phyloP scores from a whole-genome alignment of 2,797 vertebrate species.

The Sebastes matsubarae region DNA sequence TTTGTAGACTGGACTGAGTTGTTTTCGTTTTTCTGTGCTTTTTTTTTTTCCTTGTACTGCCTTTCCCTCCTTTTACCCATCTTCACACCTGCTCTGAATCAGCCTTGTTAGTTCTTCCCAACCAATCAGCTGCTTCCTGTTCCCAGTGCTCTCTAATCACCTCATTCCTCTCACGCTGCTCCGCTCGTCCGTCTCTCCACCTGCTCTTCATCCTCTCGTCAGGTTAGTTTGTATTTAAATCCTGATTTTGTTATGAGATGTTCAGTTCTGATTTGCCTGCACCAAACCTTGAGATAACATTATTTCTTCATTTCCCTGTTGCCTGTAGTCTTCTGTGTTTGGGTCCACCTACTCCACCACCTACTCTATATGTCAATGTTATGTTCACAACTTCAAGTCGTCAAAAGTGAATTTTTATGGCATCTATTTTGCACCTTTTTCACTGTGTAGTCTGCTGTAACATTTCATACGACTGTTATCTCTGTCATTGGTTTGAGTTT shows the following conservation, averaged over 20 bases:
- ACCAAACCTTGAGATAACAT: too few species aligned
- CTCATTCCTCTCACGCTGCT: not conserved
- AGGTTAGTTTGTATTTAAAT: not conserved
- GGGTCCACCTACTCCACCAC: too few species aligned
- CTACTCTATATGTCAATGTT: not conserved
- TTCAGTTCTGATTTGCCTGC: too few species aligned
- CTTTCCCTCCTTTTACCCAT: not conserved
- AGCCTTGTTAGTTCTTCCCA: not conserved
- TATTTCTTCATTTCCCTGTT: too few species aligned
- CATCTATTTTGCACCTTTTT: not conserved
- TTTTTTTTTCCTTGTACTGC: not conserved
- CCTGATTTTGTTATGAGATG: too few species aligned
- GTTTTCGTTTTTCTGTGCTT: not conserved
- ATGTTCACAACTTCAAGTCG: not conserved
- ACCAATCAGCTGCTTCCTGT: not conserved
- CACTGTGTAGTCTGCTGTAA: not conserved
- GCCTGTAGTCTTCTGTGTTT: too few species aligned
- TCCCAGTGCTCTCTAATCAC: not conserved
- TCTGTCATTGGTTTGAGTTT: not conserved
- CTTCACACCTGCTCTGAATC: not conserved
- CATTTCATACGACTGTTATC: not conserved
- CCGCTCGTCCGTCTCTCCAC: not conserved
- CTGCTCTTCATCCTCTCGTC: not conserved
- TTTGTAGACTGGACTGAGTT: too few species aligned
- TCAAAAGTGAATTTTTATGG: not conserved